phyloP scores from a whole-genome alignment of 2,797 vertebrate genomes.

The Hybognathus amarus region DNA sequence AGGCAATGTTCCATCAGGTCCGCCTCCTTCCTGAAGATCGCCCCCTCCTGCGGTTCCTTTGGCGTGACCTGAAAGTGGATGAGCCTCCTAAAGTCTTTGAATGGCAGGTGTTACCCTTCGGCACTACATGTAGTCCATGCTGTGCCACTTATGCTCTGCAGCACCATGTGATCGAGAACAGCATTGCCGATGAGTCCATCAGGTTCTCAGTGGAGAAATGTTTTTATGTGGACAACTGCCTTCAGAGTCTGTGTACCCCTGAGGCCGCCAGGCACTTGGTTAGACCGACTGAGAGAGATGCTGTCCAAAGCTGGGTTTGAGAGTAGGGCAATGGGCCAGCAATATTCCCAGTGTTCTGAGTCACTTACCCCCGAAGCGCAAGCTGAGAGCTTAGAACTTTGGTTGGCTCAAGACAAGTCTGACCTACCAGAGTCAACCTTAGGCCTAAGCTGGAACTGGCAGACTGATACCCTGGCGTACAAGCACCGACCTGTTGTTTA shows the following conservation, averaged over 20 bases:
- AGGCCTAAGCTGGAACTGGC: not conserved
- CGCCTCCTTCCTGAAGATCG: not conserved
- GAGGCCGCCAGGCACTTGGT: not conserved
- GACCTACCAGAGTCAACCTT: not conserved
- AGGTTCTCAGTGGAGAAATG: constrained; percentile 6
- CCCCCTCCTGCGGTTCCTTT: constrained; percentile 1
- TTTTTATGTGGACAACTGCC: not conserved
- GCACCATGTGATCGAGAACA: not conserved
- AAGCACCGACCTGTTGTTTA: not conserved
- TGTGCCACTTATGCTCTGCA: constrained; percentile 14
- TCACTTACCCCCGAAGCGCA: too few relatives aligned
- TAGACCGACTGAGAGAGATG: too few relatives aligned
- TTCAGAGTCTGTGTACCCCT: not conserved
- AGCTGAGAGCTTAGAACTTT: too few relatives aligned
- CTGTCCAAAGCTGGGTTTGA: too few relatives aligned
- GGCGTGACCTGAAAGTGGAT: not conserved
- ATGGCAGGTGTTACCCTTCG: constrained; percentile 6
- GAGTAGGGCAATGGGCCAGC: too few relatives aligned
- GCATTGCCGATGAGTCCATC: too few relatives aligned
- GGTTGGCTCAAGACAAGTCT: not conserved
- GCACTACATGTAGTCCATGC: not conserved
- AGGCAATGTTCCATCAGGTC: constrained; percentile 40
- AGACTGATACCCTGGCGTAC: not conserved
- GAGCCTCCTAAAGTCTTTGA: not conserved
- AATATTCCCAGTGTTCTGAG: too few relatives aligned